phyloP scores from a whole-genome alignment of 2,888 invertebrate species.

The Corbicula japonica region DNA sequence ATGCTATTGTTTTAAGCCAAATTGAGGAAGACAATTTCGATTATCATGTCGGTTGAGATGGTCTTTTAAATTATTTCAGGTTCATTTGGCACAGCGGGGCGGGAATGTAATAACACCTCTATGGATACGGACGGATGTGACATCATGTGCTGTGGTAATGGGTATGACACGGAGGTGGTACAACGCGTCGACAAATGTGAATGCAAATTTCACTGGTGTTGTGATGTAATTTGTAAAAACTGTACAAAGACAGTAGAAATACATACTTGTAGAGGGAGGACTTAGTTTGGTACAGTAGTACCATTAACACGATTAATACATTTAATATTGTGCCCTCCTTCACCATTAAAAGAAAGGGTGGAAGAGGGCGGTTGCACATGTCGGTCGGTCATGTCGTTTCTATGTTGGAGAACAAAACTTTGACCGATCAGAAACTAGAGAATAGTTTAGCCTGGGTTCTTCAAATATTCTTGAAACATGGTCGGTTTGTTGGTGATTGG shows the following conservation, averaged over 20 bases:
- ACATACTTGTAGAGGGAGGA: constrained; percentile 90
- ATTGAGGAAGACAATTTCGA: background rate
- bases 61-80: constrained; percentile 70
- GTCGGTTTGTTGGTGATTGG: too few relatives aligned
- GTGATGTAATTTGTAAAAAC: constrained; percentile 94
- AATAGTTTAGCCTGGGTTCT: too few relatives aligned
- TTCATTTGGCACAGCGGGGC: constrained; percentile 88
- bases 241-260: constrained; percentile 90
- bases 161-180: constrained; percentile 88
- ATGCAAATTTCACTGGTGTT: constrained; percentile 95
- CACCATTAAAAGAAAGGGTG: too few relatives aligned
- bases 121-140: constrained; percentile 87
- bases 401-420: too few relatives aligned
- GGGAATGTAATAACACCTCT: constrained; percentile 88
- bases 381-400: too few relatives aligned
- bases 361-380: too few relatives aligned
- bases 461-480: too few relatives aligned
- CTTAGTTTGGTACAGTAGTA: too few relatives aligned
- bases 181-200: constrained; percentile 91
- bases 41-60: background rate
- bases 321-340: too few relatives aligned
- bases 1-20: too few relatives aligned
- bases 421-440: too few relatives aligned
- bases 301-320: too few relatives aligned
- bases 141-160: constrained; percentile 88